Percentiles rank a stretch among this genome's conserved stretches.
Conservation (phyloP, 2,113 vertebrate species). For the Zingel zingel region DNA sequence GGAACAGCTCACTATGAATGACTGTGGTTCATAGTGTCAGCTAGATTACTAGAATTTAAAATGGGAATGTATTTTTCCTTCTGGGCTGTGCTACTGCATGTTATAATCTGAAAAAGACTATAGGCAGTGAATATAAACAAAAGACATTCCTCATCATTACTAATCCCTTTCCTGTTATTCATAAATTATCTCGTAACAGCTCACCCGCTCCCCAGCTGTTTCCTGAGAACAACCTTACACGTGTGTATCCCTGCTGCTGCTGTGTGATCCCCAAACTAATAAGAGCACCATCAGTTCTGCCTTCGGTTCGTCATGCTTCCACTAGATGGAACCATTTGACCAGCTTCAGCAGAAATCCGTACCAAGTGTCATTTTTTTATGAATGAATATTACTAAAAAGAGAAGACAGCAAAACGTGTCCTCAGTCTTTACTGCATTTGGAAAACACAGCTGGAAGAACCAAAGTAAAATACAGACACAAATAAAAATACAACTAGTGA, state of each 20-base stretch:
- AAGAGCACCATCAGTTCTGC: neutral
- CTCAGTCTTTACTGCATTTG: neutral
- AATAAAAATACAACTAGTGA: neutral
- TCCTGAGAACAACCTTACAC: neutral
- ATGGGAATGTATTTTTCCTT: neutral
- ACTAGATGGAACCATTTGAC: constrained; percentile 73
- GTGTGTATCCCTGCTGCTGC: neutral
- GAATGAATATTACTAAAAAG: constrained; percentile 56
- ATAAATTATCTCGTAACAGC: neutral
- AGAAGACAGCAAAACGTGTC: fast-evolving
- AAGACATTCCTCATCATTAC: neutral
- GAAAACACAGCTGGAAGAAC: neutral
- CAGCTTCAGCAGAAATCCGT: neutral
- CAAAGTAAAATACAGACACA: neutral
- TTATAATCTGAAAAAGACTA: neutral
- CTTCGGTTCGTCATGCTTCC: constrained; percentile 12
- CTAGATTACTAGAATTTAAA: neutral
- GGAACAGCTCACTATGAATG: neutral
- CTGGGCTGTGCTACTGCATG: neutral
- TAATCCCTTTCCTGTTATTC: neutral
- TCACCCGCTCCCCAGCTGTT: neutral
- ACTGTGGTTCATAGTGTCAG: neutral
- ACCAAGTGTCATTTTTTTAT: constrained; percentile 36
- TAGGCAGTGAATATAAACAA: neutral
- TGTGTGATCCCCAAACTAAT: neutral